Evolutionary conservation across 2,113 vertebrate genomes (phyloP).

Genomic region (Butastur rufipennis): DNA sequence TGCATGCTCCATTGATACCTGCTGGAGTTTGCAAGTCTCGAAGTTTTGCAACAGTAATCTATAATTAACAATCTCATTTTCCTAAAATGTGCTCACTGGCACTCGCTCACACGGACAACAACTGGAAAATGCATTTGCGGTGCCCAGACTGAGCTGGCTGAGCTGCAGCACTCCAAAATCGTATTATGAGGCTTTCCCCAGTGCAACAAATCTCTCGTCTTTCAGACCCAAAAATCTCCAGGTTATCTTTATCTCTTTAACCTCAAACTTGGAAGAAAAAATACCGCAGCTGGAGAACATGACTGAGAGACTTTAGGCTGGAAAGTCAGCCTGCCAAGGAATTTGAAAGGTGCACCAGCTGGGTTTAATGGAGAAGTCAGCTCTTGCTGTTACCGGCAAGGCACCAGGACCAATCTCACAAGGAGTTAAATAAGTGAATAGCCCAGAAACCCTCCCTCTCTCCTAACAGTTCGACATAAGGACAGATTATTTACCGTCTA

Average conservation of each 20-base stretch:
- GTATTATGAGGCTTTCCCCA: background rate
- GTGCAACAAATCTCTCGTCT: background rate
- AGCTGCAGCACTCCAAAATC: background rate
- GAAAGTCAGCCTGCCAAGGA: background rate
- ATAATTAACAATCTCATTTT: background rate
- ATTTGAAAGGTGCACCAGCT: no score
- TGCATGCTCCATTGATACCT: fast-evolving
- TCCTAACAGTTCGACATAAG: background rate
- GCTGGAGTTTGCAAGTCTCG: background rate
- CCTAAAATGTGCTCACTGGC: background rate
- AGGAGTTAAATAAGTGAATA: background rate
- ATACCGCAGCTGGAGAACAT: background rate
- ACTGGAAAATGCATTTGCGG: background rate
- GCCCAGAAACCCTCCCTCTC: background rate
- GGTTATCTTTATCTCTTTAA: background rate
- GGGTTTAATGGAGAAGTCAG: background rate
- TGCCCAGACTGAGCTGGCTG: background rate
- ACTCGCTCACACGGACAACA: background rate
- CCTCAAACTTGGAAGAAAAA: background rate
- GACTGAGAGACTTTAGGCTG: background rate
- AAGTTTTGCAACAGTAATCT: background rate
- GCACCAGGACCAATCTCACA: background rate
- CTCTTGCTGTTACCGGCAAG: background rate
- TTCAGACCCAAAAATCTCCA: background rate
- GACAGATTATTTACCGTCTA: background rate